A percentile compares a stretch with the other conserved stretches of the same genome.
These are phyloP conservation scores for Stramonita haemastoma DNA, from an alignment of 2,888 invertebrate genomes.

Conservation along the genomic window DNA sequence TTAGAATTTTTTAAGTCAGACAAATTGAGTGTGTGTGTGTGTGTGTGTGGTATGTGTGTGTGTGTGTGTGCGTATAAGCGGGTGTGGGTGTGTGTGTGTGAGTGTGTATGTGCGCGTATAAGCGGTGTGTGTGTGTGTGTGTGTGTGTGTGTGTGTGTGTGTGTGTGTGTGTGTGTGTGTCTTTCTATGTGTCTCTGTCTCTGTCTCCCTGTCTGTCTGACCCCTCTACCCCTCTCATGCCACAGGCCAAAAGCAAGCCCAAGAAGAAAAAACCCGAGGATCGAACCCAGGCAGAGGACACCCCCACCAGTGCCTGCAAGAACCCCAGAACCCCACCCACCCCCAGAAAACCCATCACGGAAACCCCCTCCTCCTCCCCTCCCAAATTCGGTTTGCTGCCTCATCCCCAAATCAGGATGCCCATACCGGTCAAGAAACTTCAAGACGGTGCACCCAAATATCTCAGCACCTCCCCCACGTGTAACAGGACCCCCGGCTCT, in stretches of 20 bases:
- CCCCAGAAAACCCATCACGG: background rate
- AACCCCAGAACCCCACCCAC: background rate
- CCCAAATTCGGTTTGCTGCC: background rate
- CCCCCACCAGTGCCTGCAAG: background rate
- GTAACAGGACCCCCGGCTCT: background rate
- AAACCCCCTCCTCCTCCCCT: background rate
- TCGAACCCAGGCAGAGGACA: background rate
- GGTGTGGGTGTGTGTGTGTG: conserved; percentile 1
- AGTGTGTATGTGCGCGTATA: background rate
- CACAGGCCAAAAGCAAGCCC: conserved; percentile 23
- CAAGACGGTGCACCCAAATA: background rate
- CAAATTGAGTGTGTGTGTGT: no score
- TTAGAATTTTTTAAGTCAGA: no score
- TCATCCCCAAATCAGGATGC: background rate
- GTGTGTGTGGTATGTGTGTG: background rate
- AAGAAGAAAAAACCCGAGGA: conserved; percentile 43
- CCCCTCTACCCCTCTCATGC: background rate
- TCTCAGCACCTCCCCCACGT: background rate
- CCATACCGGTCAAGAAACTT: background rate
- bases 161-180: conserved; percentile 1
- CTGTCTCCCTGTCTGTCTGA: background rate
- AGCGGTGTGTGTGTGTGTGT: no score
- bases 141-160: background rate
- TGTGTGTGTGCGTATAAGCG: no score
- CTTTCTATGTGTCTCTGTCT: background rate